Evolutionary conservation across 2,797 vertebrate species (phyloP).

Genomic region (Clarias laeviceps): DNA sequence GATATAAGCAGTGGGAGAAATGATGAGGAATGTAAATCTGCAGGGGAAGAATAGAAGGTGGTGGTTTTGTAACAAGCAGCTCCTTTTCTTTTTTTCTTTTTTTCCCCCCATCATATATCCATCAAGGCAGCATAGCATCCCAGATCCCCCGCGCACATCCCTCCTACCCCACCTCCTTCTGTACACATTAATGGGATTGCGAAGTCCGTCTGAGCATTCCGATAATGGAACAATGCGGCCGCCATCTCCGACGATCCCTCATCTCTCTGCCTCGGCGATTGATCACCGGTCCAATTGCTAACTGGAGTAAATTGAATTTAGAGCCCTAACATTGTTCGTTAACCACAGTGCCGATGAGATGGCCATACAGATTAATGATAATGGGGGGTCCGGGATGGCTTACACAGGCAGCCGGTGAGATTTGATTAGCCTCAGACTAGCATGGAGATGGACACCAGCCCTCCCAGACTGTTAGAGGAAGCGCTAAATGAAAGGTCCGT

Average conservation of each 20-base stretch:
- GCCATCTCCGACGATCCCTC: conserved; percentile 73
- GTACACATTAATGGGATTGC: conserved; percentile 74
- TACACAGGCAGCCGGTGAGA: conserved; percentile 74
- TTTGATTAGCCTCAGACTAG: conserved; percentile 81
- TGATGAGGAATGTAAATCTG: neutral
- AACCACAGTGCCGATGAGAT: conserved; percentile 81
- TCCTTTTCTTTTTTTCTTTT: neutral
- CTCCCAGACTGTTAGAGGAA: conserved; percentile 74
- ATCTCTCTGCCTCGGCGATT: conserved; percentile 75
- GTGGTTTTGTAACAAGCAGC: conserved; percentile 35
- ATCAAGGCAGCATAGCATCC: conserved; percentile 53
- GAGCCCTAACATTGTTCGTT: conserved; percentile 82
- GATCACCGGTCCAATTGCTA: conserved; percentile 81
- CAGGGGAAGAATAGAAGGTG: neutral
- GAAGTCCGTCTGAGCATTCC: conserved; percentile 72
- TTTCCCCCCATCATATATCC: conserved; percentile 46
- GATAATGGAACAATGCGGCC: conserved; percentile 74
- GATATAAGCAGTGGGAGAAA: neutral
- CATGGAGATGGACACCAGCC: conserved; percentile 73
- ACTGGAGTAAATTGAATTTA: conserved; percentile 82
- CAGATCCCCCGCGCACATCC: neutral
- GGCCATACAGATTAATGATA: conserved; percentile 83
- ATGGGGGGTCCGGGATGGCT: conserved; percentile 77
- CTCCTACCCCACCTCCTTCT: conserved; percentile 31
- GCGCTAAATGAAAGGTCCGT: conserved; percentile 81